These are phyloP conservation scores for Tromatobia lineatoria DNA, from an alignment of 2,888 invertebrate genomes.

Conservation along the genomic window DNA sequence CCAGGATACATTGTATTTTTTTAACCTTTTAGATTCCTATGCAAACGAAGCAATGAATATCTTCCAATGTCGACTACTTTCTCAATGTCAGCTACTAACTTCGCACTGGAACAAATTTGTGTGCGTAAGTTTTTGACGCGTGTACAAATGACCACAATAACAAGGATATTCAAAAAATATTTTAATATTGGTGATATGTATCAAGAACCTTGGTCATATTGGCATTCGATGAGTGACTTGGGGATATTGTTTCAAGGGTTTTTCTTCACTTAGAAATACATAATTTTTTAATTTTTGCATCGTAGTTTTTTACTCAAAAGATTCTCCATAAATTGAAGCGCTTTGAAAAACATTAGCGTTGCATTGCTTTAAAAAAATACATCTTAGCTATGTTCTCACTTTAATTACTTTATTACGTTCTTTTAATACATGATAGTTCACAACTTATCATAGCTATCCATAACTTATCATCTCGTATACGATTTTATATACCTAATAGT, in stretches of 20 bases:
- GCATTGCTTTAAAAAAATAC: too few relatives aligned
- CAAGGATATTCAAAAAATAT: not conserved
- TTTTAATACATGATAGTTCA: not conserved
- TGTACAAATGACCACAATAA: not conserved
- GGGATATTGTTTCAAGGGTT: too few relatives aligned
- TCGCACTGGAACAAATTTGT: not conserved
- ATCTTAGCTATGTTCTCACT: too few relatives aligned
- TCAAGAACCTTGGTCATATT: not conserved
- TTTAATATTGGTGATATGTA: not conserved
- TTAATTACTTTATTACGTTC: too few relatives aligned
- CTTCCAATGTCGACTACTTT: slow-evolving; percentile 8
- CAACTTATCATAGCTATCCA: too few relatives aligned
- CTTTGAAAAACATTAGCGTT: too few relatives aligned
- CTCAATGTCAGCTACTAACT: not conserved
- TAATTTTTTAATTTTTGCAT: not conserved
- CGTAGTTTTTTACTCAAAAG: not conserved
- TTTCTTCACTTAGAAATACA: too few relatives aligned
- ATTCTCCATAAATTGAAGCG: not conserved
- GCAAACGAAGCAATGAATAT: slow-evolving; percentile 6
- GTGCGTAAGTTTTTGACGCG: not conserved
- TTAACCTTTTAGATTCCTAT: slow-evolving; percentile 15
- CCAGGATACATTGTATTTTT: slow-evolving; percentile 11
- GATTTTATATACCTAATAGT: not conserved
- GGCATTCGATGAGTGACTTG: too few relatives aligned
- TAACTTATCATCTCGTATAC: not conserved